A percentile compares a stretch with the other conserved stretches of the same genome.
Conservation (phyloP, 2,113 vertebrate species). For the Laticauda laticaudata region DNA sequence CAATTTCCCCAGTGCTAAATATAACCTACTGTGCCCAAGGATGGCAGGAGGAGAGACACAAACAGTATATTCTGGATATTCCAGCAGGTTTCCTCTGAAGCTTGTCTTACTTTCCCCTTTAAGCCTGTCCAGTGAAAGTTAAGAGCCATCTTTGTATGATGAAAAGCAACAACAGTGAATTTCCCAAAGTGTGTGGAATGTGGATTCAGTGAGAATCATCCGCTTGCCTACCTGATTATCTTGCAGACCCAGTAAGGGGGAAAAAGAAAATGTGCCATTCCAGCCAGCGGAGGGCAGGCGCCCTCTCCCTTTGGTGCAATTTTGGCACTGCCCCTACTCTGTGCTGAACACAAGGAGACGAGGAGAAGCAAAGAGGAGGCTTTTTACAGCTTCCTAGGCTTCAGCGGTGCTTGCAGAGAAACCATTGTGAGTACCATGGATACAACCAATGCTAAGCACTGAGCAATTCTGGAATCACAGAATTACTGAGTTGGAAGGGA, state of each 20-base stretch:
- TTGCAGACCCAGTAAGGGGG: not conserved
- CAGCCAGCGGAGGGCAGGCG: conserved; percentile 9
- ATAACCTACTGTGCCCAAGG: not conserved
- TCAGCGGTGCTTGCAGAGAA: not conserved
- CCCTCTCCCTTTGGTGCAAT: not conserved
- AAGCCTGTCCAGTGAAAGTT: not conserved
- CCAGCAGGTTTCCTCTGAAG: not conserved
- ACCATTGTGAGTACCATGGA: not conserved
- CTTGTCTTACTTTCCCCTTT: not conserved
- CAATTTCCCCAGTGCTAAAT: not conserved
- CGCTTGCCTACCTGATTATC: not conserved
- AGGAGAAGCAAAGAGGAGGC: not conserved
- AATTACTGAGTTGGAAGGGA: not conserved
- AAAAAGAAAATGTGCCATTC: not conserved
- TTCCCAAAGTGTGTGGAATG: not conserved
- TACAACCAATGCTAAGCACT: not conserved
- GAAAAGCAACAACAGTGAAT: not conserved
- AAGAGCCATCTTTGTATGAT: not conserved
- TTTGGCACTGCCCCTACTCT: not conserved
- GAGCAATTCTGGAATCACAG: not conserved
- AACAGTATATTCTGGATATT: not conserved
- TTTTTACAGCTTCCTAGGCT: not conserved
- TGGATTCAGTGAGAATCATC: not conserved
- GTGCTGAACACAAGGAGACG: no score
- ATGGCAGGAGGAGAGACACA: not conserved